Conservation (phyloP, 2,113 vertebrate species). For the Dipodomys merriami region DNA sequence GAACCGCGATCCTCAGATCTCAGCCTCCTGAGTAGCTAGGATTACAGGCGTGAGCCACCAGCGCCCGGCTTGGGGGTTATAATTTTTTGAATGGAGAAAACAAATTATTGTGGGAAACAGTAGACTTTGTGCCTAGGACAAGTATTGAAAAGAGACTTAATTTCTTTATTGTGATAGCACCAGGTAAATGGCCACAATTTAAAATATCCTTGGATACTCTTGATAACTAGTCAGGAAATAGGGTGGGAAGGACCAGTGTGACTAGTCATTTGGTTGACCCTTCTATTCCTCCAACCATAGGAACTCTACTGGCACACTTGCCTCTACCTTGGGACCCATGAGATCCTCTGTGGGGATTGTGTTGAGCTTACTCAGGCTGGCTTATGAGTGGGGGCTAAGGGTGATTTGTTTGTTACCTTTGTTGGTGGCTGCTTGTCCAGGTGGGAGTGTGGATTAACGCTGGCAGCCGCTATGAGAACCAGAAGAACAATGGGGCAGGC, state of each 20-base stretch:
- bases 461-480: constrained; percentile 93
- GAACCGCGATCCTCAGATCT: no score
- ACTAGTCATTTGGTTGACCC: background rate
- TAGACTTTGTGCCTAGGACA: background rate
- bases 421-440: constrained; percentile 80
- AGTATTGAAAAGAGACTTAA: background rate
- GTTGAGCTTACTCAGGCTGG: background rate
- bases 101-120: background rate
- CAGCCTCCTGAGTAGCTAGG: no score
- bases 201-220: background rate
- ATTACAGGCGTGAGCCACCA: no score
- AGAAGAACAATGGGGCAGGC: constrained; percentile 92
- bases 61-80: no score
- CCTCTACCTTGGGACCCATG: no score
- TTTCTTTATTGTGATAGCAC: background rate
- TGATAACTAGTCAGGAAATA: background rate
- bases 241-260: background rate
- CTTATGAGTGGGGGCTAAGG: background rate
- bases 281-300: background rate
- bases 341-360: background rate
- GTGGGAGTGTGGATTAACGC: constrained; percentile 94
- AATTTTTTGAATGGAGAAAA: background rate
- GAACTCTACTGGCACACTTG: background rate
- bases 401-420: background rate
- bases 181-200: background rate